phyloP scores from a whole-genome alignment of 2,888 invertebrate genomes.

The Drosophila barbarae region DNA sequence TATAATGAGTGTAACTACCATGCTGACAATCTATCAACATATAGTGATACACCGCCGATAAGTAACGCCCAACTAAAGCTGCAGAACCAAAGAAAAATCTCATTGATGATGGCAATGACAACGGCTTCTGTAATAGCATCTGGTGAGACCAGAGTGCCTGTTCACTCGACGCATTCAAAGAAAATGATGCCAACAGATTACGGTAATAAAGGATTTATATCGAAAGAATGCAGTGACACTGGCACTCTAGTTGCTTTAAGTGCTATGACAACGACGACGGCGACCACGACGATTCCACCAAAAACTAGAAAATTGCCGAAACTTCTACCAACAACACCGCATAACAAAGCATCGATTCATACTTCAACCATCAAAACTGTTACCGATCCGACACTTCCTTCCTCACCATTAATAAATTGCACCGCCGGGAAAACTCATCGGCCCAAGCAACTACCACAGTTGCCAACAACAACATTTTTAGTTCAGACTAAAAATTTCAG shows the following conservation, averaged over 20 bases:
- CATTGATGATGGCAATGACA: constrained; percentile 74
- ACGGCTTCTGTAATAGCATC: constrained; percentile 77
- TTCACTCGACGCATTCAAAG: constrained; percentile 38
- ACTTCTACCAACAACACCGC: constrained; percentile 66
- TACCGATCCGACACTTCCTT: constrained; percentile 6
- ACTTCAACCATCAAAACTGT: not conserved
- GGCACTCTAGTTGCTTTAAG: not conserved
- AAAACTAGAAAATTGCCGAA: constrained; percentile 74
- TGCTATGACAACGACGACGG: constrained; percentile 4
- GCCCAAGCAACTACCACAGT: constrained; percentile 70
- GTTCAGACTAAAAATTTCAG: constrained; percentile 12
- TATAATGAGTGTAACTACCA: constrained; percentile 82
- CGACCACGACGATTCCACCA: constrained; percentile 19
- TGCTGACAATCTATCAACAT: constrained; percentile 65
- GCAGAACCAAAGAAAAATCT: constrained; percentile 66
- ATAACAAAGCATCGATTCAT: constrained; percentile 39
- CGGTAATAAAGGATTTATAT: constrained; percentile 34
- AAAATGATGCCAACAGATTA: constrained; percentile 16
- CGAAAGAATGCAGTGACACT: constrained; percentile 18
- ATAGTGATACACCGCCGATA: constrained; percentile 65
- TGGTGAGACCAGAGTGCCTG: constrained; percentile 73
- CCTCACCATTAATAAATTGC: constrained; percentile 14
- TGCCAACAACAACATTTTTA: constrained; percentile 48
- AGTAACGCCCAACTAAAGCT: constrained; percentile 52
- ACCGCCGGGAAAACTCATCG: constrained; percentile 41